Evolutionary conservation across 1,140 invertebrate species (phyloP).

Genomic region (Pogonomyrmex barbatus): DNA sequence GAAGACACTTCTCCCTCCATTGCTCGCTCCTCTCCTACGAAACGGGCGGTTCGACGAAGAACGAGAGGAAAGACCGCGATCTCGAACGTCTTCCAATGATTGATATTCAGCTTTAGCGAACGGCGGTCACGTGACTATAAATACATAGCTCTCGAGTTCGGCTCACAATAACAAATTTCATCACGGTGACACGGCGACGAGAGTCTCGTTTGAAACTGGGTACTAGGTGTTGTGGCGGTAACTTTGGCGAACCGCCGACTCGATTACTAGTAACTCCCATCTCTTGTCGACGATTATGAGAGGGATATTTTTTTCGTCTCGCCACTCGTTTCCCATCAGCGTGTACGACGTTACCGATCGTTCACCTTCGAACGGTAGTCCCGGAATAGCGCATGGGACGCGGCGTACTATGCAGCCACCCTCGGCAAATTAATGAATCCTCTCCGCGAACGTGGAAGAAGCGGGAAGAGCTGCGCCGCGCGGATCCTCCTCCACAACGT

Average conservation of each 20-base stretch:
- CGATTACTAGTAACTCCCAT: slow-evolving; percentile 41
- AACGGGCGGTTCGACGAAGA: neutral
- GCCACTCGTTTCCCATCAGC: neutral
- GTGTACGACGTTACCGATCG: slow-evolving; percentile 5
- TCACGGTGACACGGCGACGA: neutral
- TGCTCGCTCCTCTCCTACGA: slow-evolving; percentile 27
- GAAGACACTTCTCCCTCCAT: slow-evolving; percentile 25
- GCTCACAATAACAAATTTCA: slow-evolving; percentile 12
- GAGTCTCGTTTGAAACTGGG: neutral
- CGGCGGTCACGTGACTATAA: slow-evolving; percentile 9
- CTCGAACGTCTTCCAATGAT: slow-evolving; percentile 28
- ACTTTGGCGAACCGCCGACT: neutral
- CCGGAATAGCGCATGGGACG: slow-evolving; percentile 57
- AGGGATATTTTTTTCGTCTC: neutral
- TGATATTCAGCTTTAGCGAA: slow-evolving; percentile 41
- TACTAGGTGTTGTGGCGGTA: slow-evolving; percentile 1
- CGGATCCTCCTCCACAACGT: slow-evolving; percentile 64
- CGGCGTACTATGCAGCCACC: slow-evolving; percentile 30
- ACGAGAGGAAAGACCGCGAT: slow-evolving; percentile 16
- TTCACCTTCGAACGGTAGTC: slow-evolving; percentile 59
- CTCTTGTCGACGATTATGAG: slow-evolving; percentile 25
- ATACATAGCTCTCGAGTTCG: neutral
- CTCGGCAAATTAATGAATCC: slow-evolving; percentile 75
- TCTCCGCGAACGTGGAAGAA: slow-evolving; percentile 71
- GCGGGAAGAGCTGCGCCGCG: slow-evolving; percentile 43